A percentile compares a stretch with the other conserved stretches of the same genome.
These are phyloP conservation scores for Hyperoplus lanceolatus DNA, from an alignment of 2,797 vertebrate genomes.

Conservation along the genomic window DNA sequence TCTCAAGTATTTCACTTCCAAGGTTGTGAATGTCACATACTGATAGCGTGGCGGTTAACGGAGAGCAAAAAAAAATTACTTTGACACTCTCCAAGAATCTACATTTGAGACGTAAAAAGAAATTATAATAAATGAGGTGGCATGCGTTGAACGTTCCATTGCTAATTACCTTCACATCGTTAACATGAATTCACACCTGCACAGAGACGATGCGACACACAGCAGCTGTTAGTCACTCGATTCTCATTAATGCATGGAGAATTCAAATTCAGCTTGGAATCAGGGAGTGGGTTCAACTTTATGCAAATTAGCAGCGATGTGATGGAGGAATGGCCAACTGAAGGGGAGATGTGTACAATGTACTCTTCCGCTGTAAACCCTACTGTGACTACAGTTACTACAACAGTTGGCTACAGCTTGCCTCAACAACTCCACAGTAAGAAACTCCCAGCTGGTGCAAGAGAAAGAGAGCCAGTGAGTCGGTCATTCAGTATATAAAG, in stretches of 20 bases:
- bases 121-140: background rate
- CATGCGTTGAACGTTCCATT: background rate
- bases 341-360: constrained; percentile 10
- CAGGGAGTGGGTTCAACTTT: constrained; percentile 25
- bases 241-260: constrained; percentile 26
- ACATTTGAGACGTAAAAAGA: background rate
- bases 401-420: constrained; percentile 22
- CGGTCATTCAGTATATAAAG: background rate
- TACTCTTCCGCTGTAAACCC: constrained; percentile 9
- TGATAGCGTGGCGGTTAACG: constrained; percentile 1
- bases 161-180: constrained; percentile 11
- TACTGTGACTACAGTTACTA: constrained; percentile 17
- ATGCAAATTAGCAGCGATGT: constrained; percentile 48
- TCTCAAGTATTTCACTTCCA: constrained; percentile 19
- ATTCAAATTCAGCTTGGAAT: constrained; percentile 1
- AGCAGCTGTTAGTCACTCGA: constrained; percentile 12
- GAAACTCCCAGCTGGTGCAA: constrained; percentile 9
- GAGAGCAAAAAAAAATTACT: background rate
- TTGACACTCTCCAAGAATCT: background rate
- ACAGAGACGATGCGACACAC: constrained; percentile 11
- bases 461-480: background rate
- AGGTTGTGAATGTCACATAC: constrained; percentile 14
- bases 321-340: constrained; percentile 13
- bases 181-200: constrained; percentile 13
- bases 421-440: constrained; percentile 8